Conservation (phyloP, 2,113 vertebrate species). For the Archilochus colubris region DNA sequence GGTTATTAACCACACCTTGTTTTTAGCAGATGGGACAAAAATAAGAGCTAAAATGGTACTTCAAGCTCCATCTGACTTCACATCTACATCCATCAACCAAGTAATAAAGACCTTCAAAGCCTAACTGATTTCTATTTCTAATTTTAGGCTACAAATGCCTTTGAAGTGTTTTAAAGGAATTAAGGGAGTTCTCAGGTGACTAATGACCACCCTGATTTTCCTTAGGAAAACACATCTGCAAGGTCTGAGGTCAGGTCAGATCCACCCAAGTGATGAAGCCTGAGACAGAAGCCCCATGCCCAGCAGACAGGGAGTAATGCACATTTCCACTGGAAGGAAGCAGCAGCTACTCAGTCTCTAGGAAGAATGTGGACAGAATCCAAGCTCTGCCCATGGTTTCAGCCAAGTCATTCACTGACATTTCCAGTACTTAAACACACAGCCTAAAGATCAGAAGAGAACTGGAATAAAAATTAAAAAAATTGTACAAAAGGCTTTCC, state of each 20-base stretch:
- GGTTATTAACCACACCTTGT: not conserved
- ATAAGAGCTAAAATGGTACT: not conserved
- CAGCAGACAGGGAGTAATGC: not conserved
- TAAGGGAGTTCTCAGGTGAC: not conserved
- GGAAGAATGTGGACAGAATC: not conserved
- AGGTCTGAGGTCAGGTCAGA: not conserved
- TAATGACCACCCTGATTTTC: not conserved
- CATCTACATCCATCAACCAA: not conserved
- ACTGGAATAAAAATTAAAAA: not conserved
- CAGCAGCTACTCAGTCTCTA: not conserved
- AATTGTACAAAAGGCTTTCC: not conserved
- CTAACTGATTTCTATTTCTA: not conserved
- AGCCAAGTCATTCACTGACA: not conserved
- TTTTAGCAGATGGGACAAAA: not conserved
- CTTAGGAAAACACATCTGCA: not conserved
- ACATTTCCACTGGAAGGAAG: rapidly evolving
- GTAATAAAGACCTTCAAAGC: not conserved
- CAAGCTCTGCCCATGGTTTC: not conserved
- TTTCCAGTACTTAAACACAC: not conserved
- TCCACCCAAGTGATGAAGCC: not conserved
- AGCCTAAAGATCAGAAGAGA: not conserved
- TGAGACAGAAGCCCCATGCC: rapidly evolving
- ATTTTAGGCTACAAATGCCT: not conserved
- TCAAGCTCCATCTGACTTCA: not conserved
- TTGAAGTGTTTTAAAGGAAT: not conserved